phyloP scores from a whole-genome alignment of 2,113 vertebrate genomes.

The Triplophysa siluroides region DNA sequence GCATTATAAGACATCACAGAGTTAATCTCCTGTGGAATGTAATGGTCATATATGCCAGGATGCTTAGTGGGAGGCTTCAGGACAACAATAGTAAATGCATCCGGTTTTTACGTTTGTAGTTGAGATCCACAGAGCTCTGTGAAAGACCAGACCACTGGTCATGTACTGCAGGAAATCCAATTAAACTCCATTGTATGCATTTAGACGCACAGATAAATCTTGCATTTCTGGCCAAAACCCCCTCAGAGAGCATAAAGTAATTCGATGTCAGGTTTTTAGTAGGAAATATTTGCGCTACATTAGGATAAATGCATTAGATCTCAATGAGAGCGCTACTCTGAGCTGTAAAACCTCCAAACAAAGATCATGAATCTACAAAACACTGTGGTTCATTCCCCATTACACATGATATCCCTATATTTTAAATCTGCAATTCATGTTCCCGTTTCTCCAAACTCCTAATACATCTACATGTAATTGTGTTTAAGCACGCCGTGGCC shows the following conservation, averaged over 20 bases:
- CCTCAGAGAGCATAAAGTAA: neutral
- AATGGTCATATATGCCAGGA: constrained; percentile 33
- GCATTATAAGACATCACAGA: constrained; percentile 46
- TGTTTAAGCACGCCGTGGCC: constrained; percentile 21
- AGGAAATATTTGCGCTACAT: neutral
- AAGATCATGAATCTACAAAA: neutral
- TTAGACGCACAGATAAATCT: constrained; percentile 18
- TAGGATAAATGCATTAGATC: neutral
- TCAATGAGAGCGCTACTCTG: too few relatives aligned
- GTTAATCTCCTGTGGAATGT: constrained; percentile 50
- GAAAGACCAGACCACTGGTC: constrained; percentile 39
- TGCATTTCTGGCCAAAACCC: neutral
- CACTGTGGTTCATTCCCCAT: neutral
- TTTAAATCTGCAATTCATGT: constrained; percentile 30
- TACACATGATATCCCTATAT: neutral
- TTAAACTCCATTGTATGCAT: constrained; percentile 24
- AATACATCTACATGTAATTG: constrained; percentile 5
- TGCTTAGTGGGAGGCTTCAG: constrained; percentile 45
- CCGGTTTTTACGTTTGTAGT: constrained; percentile 9
- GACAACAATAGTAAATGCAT: constrained; percentile 43
- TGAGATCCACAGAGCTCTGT: constrained; percentile 8
- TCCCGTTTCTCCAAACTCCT: constrained; percentile 18
- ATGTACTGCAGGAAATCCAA: constrained; percentile 14
- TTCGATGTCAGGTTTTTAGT: neutral
- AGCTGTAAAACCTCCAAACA: too few relatives aligned